Percentiles rank a stretch among this genome's conserved stretches.
phyloP scores from a whole-genome alignment of 2,797 vertebrate species.

The Coregonus ussuriensis region DNA sequence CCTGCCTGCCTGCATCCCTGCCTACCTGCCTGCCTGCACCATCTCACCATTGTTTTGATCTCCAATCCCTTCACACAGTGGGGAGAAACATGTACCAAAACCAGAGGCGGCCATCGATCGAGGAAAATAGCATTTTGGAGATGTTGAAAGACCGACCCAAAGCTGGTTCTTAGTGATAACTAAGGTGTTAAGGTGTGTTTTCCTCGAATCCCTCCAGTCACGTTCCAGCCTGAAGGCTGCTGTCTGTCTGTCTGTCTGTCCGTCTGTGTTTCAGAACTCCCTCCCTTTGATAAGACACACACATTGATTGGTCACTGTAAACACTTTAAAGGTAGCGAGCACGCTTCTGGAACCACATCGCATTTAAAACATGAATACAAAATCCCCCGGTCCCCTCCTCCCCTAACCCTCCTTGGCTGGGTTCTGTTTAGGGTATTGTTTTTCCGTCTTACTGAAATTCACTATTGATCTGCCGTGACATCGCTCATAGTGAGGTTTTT shows the following conservation, averaged over 20 bases:
- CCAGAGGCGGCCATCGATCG: neutral
- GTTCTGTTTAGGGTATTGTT: conserved; percentile 23
- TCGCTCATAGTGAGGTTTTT: conserved; percentile 2
- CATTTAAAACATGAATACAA: neutral
- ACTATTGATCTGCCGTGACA: conserved; percentile 33
- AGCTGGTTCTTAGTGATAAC: conserved; percentile 61
- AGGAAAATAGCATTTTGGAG: neutral
- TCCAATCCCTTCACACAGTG: neutral
- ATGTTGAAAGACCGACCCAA: conserved; percentile 37
- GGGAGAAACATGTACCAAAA: neutral
- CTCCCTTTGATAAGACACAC: neutral
- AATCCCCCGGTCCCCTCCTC: neutral
- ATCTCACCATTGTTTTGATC: no score
- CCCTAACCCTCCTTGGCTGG: neutral
- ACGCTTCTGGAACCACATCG: neutral
- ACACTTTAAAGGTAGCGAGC: neutral
- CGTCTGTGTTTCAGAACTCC: neutral
- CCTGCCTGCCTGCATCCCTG: no score
- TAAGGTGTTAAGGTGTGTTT: conserved; percentile 15
- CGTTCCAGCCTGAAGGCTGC: neutral
- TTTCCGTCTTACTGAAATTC: conserved; percentile 40
- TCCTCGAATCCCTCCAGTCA: neutral
- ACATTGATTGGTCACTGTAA: neutral
- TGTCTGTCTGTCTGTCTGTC: neutral
- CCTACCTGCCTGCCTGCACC: no score